Evolutionary conservation across 1,140 invertebrate species (phyloP).

Genomic region (Melanaphis sacchari): DNA sequence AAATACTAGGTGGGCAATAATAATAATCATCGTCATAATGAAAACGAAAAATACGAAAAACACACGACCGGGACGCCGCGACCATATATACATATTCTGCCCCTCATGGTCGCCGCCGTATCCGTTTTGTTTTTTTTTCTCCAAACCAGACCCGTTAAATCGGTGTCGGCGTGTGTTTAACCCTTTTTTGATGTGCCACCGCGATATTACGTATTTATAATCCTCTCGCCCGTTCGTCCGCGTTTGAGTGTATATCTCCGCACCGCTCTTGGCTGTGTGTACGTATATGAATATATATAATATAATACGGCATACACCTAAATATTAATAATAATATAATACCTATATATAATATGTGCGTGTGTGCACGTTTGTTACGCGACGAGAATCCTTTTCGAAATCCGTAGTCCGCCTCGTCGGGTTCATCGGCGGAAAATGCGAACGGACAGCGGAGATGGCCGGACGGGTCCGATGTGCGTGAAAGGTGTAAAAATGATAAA

Average conservation of each 20-base stretch:
- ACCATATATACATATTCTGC: neutral
- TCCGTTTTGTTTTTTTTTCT: neutral
- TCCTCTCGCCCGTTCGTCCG: neutral
- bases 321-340: neutral
- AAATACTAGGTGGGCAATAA: neutral
- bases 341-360: neutral
- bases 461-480: conserved; percentile 1
- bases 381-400: neutral
- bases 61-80: neutral
- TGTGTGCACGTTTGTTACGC: neutral
- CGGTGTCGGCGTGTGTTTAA: conserved; percentile 34
- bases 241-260: neutral
- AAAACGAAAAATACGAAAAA: conserved; percentile 22
- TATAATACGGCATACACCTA: neutral
- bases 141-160: conserved; percentile 42
- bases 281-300: neutral
- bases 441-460: conserved; percentile 39
- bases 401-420: neutral
- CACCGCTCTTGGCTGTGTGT: neutral
- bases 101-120: neutral
- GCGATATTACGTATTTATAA: neutral
- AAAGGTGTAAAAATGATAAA: conserved; percentile 57
- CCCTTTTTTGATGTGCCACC: conserved; percentile 25
- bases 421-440: conserved; percentile 37
- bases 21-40: neutral